A percentile compares a stretch with the other conserved stretches of the same genome.
Conservation (phyloP, 2,113 vertebrate genomes). For the Sitta europaea region DNA sequence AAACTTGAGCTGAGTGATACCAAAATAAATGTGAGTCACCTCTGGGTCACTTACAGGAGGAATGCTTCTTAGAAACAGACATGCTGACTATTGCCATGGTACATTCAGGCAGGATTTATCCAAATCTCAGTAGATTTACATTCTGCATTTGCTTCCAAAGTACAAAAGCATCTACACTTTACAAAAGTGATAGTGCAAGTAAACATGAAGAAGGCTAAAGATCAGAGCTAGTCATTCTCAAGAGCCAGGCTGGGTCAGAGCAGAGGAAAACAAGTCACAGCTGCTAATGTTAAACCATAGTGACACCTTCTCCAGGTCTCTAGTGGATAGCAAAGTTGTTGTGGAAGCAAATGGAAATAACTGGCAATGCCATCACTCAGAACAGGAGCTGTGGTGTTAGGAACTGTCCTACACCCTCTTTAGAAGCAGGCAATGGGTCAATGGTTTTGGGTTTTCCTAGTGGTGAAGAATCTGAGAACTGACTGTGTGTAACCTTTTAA, state of each 20-base stretch:
- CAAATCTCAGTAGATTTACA: not conserved
- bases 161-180: not conserved
- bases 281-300: not conserved
- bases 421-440: not conserved
- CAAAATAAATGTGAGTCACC: not conserved
- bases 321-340: not conserved
- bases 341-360: not conserved
- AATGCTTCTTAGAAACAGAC: not conserved
- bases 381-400: not conserved
- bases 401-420: not conserved
- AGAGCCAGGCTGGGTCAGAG: not conserved
- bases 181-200: not conserved
- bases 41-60: not conserved
- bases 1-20: not conserved
- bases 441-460: not conserved
- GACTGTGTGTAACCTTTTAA: not conserved
- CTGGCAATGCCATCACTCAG: accelerated
- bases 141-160: not conserved
- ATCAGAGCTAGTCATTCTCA: not conserved
- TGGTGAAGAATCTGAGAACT: not conserved
- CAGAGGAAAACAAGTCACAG: not conserved
- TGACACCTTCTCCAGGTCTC: not conserved
- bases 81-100: not conserved
- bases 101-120: not conserved
- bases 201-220: not conserved